phyloP scores from a whole-genome alignment of 2,113 vertebrate species.

The Cyphotilapia sp. region DNA sequence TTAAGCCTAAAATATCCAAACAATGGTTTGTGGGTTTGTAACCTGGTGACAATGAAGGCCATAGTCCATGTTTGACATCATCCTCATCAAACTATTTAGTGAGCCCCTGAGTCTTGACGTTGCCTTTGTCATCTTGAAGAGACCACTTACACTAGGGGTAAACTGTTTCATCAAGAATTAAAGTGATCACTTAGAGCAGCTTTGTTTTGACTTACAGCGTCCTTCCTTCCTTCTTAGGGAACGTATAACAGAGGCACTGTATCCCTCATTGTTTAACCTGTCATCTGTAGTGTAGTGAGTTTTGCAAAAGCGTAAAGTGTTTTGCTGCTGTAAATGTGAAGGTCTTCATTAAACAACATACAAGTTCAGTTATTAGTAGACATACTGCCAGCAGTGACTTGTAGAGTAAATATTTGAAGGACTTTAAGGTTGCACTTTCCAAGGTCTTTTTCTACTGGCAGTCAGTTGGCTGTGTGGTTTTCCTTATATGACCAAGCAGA shows the following conservation, averaged over 20 bases:
- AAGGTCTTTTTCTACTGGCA: neutral
- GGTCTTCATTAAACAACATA: neutral
- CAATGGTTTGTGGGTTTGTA: neutral
- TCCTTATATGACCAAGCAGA: slow-evolving; percentile 1
- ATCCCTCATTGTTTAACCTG: neutral
- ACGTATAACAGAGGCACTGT: accelerated
- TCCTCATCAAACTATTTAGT: neutral
- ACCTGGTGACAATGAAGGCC: accelerated
- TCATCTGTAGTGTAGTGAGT: neutral
- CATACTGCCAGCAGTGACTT: neutral
- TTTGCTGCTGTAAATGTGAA: neutral
- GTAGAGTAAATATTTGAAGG: slow-evolving; percentile 14
- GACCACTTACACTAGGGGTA: neutral
- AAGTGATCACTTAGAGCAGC: neutral
- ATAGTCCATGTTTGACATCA: neutral
- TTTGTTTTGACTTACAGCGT: neutral
- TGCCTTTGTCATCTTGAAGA: neutral
- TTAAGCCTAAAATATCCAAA: accelerated
- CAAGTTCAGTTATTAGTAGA: neutral
- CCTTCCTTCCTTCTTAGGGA: neutral
- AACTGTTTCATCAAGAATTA: neutral
- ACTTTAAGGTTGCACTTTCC: neutral
- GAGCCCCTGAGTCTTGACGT: neutral
- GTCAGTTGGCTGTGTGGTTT: neutral
- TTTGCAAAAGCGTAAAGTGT: neutral